Evolutionary conservation across 2,888 invertebrate genomes (phyloP).

Genomic region (Macrophya annulata): DNA sequence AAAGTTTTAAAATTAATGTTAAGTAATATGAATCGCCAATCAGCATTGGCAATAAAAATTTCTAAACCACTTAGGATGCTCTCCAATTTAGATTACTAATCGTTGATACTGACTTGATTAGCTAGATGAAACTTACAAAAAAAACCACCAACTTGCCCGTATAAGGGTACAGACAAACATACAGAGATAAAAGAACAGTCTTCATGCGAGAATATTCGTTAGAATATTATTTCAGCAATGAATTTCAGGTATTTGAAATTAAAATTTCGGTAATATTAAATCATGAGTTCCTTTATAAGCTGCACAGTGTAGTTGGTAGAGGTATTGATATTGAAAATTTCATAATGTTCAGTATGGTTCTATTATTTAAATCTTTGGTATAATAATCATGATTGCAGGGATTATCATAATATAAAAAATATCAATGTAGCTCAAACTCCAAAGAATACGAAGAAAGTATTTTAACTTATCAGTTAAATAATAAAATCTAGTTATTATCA

Average conservation of each 20-base stretch:
- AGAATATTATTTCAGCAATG: neutral
- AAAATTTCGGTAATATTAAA: neutral
- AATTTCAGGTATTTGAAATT: neutral
- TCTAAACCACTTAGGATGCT: conserved; percentile 29
- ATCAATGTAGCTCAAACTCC: conserved; percentile 41
- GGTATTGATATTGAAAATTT: conserved; percentile 50
- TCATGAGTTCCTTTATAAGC: conserved; percentile 18
- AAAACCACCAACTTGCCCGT: neutral
- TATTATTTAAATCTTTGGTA: conserved; percentile 75
- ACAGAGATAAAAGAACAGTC: neutral
- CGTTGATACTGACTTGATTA: conserved; percentile 43
- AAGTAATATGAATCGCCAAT: conserved; percentile 28
- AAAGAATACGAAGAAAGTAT: conserved; percentile 53
- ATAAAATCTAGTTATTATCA: conserved; percentile 60
- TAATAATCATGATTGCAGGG: conserved; percentile 73
- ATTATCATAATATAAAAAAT: conserved; percentile 57
- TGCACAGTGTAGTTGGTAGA: conserved; percentile 36
- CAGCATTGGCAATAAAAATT: conserved; percentile 6
- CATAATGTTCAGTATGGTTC: conserved; percentile 55
- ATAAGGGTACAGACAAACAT: conserved; percentile 2
- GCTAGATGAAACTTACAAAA: neutral
- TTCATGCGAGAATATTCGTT: neutral
- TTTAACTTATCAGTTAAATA: conserved; percentile 60
- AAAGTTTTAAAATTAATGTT: conserved; percentile 57
- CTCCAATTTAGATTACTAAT: conserved; percentile 35